Evolutionary conservation across 2,113 vertebrate species (phyloP), one percentile per base, ranked within the genome.

Genomic region (Oxygymnocypris stewartii): DNA sequence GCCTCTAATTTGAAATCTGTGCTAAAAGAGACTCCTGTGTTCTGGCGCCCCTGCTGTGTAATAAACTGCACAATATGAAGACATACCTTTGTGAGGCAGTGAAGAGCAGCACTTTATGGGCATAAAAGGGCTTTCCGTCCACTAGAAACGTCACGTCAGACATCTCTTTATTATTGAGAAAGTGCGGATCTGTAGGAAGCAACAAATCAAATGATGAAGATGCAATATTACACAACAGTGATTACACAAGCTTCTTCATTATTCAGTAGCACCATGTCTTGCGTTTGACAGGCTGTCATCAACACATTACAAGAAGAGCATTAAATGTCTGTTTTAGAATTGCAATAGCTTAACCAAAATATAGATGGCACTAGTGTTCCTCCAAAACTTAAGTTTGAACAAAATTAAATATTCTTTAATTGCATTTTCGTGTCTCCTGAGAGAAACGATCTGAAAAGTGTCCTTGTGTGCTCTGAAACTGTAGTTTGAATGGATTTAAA

Each of bases 141-240:
- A 96, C 95, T 84, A 96, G 92, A 91, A 96, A 96, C 1, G 94
- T 95, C 28, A 96, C 93, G 49, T 96, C 95, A 44, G 95, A 95
- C 93, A 95, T 95, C 35, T 96, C 95, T 89, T 94, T 95, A 92
- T 95, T 95, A 90, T 96, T 96, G 69, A 96, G 92, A 86, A 95
- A 95, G 82, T 93, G 93, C 3, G 95, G 93, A 83, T 95, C 95
- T 96, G 88, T 49, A 87, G 65, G 77, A 88, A 8, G 65, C 2
- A 59, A 76, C 44, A 79, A 18, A 78, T 78, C 47, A 78, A 49
- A 28, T 42, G 25, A 73, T 20, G 12, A 42, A 54, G 13, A 20
- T 20, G 23, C 42, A 47, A 9, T 16, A 76, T 47, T 31, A 20
- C 57, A 31, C 59, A 65, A 16, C 18, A 49, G 44, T 35, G 44